These are phyloP conservation scores for Felis catus DNA, from an alignment of 2,113 vertebrate genomes.

Conservation along the genomic window DNA sequence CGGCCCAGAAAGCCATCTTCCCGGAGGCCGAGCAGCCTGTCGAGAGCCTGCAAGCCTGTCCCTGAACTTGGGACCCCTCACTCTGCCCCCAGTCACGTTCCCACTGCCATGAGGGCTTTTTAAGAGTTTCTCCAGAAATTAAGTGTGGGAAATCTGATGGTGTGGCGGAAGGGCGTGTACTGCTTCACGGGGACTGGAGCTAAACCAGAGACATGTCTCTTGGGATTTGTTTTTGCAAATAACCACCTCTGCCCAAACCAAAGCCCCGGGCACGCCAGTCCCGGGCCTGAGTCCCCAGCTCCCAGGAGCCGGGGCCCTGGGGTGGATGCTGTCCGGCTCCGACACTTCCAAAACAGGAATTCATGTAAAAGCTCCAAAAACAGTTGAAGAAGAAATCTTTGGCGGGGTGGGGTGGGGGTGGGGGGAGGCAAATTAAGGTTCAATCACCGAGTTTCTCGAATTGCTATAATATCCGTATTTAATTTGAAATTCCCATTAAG, in stretches of 20 bases:
- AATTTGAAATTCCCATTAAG: not conserved
- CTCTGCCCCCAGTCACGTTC: not conserved
- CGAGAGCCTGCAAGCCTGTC: too few species aligned
- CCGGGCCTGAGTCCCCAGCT: not conserved
- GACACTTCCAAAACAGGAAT: too few species aligned
- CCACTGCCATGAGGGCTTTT: not conserved
- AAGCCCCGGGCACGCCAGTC: rapidly evolving
- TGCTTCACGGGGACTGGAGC: not conserved
- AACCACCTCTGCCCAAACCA: too few species aligned
- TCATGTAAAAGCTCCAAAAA: not conserved
- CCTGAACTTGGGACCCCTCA: not conserved
- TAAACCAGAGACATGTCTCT: rapidly evolving
- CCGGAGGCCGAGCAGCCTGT: rapidly evolving
- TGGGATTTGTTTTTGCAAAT: not conserved
- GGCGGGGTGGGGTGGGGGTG: not conserved
- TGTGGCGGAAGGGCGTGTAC: rapidly evolving
- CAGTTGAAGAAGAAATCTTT: not conserved
- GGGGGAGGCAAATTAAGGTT: not conserved
- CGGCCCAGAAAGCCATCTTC: not conserved
- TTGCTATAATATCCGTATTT: not conserved
- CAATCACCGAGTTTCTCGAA: not conserved
- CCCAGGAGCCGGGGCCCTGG: rapidly evolving
- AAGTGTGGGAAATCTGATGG: not conserved
- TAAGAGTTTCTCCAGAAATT: not conserved
- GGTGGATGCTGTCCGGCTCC: not conserved